Percentiles rank a stretch among this genome's conserved stretches.
phyloP scores from a whole-genome alignment of 2,113 vertebrate genomes.

The Phainopepla nitens region DNA sequence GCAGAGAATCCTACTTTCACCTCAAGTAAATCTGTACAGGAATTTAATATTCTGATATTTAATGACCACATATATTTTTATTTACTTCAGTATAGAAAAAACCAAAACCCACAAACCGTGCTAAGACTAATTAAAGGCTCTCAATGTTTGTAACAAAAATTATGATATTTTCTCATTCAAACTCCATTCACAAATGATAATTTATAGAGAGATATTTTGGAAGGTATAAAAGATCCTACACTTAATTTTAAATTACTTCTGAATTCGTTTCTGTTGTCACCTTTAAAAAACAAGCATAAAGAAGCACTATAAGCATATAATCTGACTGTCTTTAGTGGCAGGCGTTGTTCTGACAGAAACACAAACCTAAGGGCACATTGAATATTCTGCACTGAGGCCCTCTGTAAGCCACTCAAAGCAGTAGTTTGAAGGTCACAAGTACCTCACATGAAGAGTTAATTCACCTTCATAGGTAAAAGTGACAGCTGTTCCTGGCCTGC shows the following conservation, averaged over 20 bases:
- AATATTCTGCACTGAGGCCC: neutral
- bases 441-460: neutral
- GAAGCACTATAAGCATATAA: neutral
- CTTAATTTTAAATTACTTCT: neutral
- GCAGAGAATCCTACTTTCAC: neutral
- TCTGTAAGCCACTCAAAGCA: neutral
- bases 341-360: neutral
- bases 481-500: neutral
- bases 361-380: neutral
- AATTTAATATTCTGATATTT: neutral
- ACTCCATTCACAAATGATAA: neutral
- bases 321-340: neutral
- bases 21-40: neutral
- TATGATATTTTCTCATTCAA: neutral
- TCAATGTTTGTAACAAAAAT: neutral
- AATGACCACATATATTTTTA: neutral
- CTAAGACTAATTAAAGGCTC: neutral
- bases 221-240: neutral
- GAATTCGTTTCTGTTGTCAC: rapidly evolving
- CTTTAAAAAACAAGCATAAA: neutral
- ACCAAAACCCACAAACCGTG: neutral
- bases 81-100: neutral
- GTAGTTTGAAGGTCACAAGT: slow-evolving; percentile 8
- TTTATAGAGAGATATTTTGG: neutral
- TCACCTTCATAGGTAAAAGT: neutral